Conservation (phyloP, 2,113 vertebrate species). For the Nothobranchius furzeri region DNA sequence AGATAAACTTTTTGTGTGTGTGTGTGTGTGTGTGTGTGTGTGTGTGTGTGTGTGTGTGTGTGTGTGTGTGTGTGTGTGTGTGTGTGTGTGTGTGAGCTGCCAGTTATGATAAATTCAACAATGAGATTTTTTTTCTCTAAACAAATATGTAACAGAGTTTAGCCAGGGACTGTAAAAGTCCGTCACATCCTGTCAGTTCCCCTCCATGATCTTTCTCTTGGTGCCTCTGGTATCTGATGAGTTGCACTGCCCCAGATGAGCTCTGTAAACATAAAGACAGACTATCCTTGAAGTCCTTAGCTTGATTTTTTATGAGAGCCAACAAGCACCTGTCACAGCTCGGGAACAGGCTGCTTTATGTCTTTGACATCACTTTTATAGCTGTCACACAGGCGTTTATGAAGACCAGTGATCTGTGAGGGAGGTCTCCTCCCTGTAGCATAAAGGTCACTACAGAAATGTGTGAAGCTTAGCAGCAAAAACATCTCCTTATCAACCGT, state of each 20-base stretch:
- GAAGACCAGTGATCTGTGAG: constrained; percentile 1
- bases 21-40: too few relatives aligned
- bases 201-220: neutral
- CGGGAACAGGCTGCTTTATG: neutral
- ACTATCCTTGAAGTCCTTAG: neutral
- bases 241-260: constrained; percentile 2
- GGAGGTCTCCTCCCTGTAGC: neutral
- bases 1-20: too few relatives aligned
- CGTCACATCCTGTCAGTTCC: neutral
- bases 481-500: neutral
- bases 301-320: neutral
- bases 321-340: neutral
- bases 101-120: too few relatives aligned
- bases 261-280: neutral
- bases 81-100: too few relatives aligned
- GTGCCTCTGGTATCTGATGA: constrained; percentile 4
- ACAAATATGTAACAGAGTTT: neutral
- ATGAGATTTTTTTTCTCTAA: neutral
- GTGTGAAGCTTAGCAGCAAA: neutral
- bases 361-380: constrained; percentile 7
- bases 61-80: too few relatives aligned
- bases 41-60: too few relatives aligned
- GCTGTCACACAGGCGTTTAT: neutral
- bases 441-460: neutral
- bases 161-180: neutral